These are phyloP conservation scores for Heliconius ethilla DNA, from an alignment of 2,888 invertebrate genomes.

Conservation along the genomic window DNA sequence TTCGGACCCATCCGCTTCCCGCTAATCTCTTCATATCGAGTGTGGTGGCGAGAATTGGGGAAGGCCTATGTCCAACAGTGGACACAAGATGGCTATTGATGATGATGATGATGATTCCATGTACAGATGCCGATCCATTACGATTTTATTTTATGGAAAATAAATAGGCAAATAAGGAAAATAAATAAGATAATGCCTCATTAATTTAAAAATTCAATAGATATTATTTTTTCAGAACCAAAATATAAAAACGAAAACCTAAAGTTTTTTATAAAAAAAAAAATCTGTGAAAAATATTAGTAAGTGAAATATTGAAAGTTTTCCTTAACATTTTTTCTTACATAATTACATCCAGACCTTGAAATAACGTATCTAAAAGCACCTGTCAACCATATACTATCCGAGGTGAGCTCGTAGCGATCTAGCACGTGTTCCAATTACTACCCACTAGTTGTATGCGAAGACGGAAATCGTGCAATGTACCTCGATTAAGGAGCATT, in stretches of 20 bases:
- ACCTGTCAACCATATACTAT: slow-evolving; percentile 61
- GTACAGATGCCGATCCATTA: no score
- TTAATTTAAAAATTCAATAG: no score
- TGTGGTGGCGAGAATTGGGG: no score
- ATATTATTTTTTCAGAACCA: not conserved
- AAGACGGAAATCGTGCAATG: slow-evolving; percentile 15
- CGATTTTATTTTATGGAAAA: no score
- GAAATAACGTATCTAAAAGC: slow-evolving; percentile 46
- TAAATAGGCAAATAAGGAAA: no score
- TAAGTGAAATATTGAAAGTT: not conserved
- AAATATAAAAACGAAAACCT: not conserved
- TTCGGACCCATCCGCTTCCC: no score
- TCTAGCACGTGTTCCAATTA: slow-evolving; percentile 43
- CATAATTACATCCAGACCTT: slow-evolving; percentile 31
- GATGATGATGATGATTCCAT: no score
- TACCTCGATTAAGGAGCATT: slow-evolving; percentile 34
- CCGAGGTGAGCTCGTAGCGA: slow-evolving; percentile 58
- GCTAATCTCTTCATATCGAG: no score
- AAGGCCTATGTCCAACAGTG: no score
- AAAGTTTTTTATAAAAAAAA: not conserved
- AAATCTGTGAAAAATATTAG: not conserved
- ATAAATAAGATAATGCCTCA: no score
- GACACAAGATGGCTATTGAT: no score
- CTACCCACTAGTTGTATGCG: slow-evolving; percentile 15
- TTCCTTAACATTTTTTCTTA: not conserved